A percentile compares a stretch with the other conserved stretches of the same genome.
phyloP scores from a whole-genome alignment of 2,797 vertebrate species.

The Eulemur coronatus region DNA sequence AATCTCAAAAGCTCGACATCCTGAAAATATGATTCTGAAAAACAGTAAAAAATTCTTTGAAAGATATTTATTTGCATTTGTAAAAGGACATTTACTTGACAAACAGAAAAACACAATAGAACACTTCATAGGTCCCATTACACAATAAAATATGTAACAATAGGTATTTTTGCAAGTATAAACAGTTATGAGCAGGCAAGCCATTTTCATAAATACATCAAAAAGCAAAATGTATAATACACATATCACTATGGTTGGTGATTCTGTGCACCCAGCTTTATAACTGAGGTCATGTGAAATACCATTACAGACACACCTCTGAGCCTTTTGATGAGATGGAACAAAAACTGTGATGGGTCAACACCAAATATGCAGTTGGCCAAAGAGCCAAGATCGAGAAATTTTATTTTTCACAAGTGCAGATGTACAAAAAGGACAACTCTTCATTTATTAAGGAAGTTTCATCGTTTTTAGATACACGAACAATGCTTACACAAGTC shows the following conservation, averaged over 20 bases:
- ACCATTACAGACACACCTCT: not conserved
- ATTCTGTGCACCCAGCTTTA: not conserved
- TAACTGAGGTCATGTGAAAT: not conserved
- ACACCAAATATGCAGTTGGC: not conserved
- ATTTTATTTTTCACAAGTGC: not conserved
- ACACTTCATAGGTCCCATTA: not conserved
- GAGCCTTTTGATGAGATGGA: not conserved
- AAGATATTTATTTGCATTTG: not conserved
- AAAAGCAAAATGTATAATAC: not conserved
- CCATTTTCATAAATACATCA: not conserved
- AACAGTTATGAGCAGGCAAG: not conserved
- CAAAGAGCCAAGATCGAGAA: not conserved
- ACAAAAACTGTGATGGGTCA: not conserved
- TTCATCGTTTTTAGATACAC: not conserved
- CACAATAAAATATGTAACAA: not conserved
- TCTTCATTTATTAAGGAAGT: not conserved
- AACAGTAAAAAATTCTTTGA: not conserved
- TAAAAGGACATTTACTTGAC: not conserved
- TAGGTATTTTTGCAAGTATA: not conserved
- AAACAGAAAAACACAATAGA: not conserved
- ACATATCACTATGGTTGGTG: not conserved
- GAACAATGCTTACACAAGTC: not conserved
- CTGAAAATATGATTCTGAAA: not conserved
- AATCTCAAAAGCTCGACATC: not conserved
- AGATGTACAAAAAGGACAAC: not conserved